A percentile compares a stretch with the other conserved stretches of the same genome.
These are phyloP conservation scores for Protodeltote pygarga DNA, from an alignment of 2,888 invertebrate species.

Conservation along the genomic window DNA sequence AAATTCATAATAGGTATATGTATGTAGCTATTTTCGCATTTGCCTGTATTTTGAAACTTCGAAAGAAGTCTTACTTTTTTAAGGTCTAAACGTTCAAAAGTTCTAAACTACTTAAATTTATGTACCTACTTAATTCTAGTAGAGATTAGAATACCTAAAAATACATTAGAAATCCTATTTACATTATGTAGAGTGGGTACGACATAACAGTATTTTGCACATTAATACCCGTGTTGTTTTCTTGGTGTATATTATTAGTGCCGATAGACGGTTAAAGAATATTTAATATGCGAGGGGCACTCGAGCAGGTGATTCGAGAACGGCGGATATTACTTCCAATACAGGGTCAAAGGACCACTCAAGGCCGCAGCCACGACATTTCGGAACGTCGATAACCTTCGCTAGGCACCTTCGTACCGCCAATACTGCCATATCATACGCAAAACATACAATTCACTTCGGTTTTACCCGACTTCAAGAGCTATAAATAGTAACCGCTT, in stretches of 20 bases:
- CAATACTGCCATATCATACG: conserved; percentile 31
- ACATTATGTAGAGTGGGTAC: no score
- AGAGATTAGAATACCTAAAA: no score
- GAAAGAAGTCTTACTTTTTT: no score
- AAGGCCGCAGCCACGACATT: conserved; percentile 76
- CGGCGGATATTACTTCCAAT: conserved; percentile 66
- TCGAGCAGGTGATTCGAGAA: conserved; percentile 72
- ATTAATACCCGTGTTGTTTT: conserved; percentile 17
- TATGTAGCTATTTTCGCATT: no score
- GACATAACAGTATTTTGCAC: no score
- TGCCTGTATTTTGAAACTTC: no score
- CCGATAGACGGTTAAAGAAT: conserved; percentile 49
- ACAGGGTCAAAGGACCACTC: conserved; percentile 80
- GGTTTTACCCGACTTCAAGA: conserved; percentile 11
- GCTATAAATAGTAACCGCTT: conserved; percentile 4
- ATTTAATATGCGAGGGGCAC: conserved; percentile 62
- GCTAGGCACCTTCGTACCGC: conserved; percentile 60
- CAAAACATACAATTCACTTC: conserved; percentile 11
- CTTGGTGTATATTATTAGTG: conserved; percentile 13
- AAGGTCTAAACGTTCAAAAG: no score
- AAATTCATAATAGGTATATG: no score
- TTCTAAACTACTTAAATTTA: no score
- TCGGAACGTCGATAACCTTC: conserved; percentile 72
- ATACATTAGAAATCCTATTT: no score
- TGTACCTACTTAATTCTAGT: no score